Base-by-base conservation (phyloP, 2,888 invertebrate species). In the Napeogenes inachia region DNA sequence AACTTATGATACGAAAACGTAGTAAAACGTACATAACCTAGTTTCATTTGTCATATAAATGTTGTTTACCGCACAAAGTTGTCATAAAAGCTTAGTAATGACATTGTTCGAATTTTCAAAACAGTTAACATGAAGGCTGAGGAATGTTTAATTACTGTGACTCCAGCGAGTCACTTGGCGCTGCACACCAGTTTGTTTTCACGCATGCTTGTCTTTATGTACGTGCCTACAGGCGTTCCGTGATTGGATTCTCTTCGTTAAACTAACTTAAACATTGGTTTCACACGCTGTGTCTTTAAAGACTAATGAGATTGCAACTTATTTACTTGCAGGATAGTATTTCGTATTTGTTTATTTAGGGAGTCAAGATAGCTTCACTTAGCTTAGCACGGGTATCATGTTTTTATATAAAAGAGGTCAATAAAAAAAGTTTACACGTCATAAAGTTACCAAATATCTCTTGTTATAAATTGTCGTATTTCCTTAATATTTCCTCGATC, bases 121-220 rank as follows among this genome's bases (percentile, higher is more conserved):
- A 81, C 79, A 79, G 83, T 83, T 84, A 82, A 83, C 84, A 84
- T 83, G 78, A 81, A 76, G 78, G 75, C 68, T 71, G 75, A 70
- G 85, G 85, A 86, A 86, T 87, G 85, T 86, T 82, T 86, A 84
- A 87, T 88, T 84, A 87, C 81, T 78, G 76, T 80, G 82, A 82
- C 82, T 74, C 69, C 69, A 75, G 70, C 71, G 63, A 74, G 75
- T 74, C 75, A 74, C 73, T 71, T 68, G 74, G 72, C 72, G 73
- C 74, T 67, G 62, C 45, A 62, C 66, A 45, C 38, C 38, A 61
- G 65, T 65, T 62, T 65, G 61, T 67, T 69, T 67, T 67, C 61
- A 68, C 66, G 67, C 64, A 60, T 63, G 65, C 64, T 63, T 61
- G 62, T 64, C 64, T 61, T 63, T 62, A 64, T 61, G 61, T 65